These are phyloP conservation scores for Sebastes oblongus DNA, from an alignment of 2,797 vertebrate species.

Conservation along the genomic window DNA sequence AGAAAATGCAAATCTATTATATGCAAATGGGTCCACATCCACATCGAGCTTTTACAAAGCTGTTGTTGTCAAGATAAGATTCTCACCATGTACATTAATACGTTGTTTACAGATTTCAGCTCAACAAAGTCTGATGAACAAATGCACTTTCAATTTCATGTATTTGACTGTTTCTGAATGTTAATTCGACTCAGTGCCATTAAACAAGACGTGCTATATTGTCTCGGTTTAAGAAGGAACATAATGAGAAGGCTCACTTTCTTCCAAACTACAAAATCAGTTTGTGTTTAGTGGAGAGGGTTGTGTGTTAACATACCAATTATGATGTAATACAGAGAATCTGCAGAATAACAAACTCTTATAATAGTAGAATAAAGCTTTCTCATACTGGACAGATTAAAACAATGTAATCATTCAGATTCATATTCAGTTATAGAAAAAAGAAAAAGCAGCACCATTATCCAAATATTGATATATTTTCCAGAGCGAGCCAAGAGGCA, in stretches of 20 bases:
- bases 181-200: slow-evolving; percentile 27
- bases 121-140: slow-evolving; percentile 19
- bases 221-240: slow-evolving; percentile 16
- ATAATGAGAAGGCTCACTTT: not conserved
- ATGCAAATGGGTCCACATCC: slow-evolving; percentile 8
- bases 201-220: slow-evolving; percentile 35
- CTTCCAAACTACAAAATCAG: not conserved
- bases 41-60: slow-evolving; percentile 17
- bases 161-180: slow-evolving; percentile 22
- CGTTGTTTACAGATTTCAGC: slow-evolving; percentile 11
- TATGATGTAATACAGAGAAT: no score
- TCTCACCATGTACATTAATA: not conserved
- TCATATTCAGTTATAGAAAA: not conserved
- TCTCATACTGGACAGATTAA: not conserved
- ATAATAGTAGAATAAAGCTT: not conserved
- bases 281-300: not conserved
- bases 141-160: slow-evolving; percentile 29
- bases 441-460: not conserved
- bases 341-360: not conserved
- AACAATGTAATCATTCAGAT: not conserved
- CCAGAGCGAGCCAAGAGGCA: not conserved
- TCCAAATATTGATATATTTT: not conserved
- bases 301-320: not conserved
- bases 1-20: not conserved
- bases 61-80: slow-evolving; percentile 1